These are phyloP conservation scores for Astreopora myriophthalma DNA, from an alignment of 64 coral and sea anemone genomes.

Conservation along the genomic window DNA sequence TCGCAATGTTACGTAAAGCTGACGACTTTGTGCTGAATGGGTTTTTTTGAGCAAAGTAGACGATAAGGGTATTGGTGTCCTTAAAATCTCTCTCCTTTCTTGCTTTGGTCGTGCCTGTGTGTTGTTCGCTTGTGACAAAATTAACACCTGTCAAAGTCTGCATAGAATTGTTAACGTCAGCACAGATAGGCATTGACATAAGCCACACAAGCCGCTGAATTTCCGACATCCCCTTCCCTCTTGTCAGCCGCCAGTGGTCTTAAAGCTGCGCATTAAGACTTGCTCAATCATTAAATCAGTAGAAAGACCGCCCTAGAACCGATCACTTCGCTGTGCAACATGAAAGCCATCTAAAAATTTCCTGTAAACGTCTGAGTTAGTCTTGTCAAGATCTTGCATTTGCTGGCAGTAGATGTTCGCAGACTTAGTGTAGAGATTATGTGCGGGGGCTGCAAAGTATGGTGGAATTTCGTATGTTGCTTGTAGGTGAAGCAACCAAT, in stretches of 20 bases:
- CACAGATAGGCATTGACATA: neutral
- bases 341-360: neutral
- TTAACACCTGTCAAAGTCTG: slow-evolving; percentile 31
- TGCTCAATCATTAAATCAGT: slow-evolving; percentile 37
- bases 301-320: neutral
- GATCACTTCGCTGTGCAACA: neutral
- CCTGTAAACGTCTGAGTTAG: neutral
- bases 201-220: neutral
- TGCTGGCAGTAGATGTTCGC: neutral
- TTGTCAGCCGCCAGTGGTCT: slow-evolving; percentile 16
- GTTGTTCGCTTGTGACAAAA: slow-evolving; percentile 24
- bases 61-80: neutral
- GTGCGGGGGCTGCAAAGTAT: slow-evolving; percentile 31
- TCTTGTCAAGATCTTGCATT: slow-evolving; percentile 18
- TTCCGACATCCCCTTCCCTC: neutral
- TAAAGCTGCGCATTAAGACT: slow-evolving; percentile 12
- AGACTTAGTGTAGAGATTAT: slow-evolving; percentile 32
- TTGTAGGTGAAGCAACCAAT: slow-evolving; percentile 15
- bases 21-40: slow-evolving; percentile 3
- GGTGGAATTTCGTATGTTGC: slow-evolving; percentile 2
- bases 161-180: slow-evolving; percentile 10
- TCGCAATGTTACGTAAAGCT: slow-evolving; percentile 7
- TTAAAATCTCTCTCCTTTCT: slow-evolving; percentile 11
- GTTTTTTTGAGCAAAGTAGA: neutral
- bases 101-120: slow-evolving; percentile 12